A percentile compares a stretch with the other conserved stretches of the same genome.
Evolutionary conservation across 2,888 invertebrate species (phyloP).

Genomic region (Epinotia nisella): DNA sequence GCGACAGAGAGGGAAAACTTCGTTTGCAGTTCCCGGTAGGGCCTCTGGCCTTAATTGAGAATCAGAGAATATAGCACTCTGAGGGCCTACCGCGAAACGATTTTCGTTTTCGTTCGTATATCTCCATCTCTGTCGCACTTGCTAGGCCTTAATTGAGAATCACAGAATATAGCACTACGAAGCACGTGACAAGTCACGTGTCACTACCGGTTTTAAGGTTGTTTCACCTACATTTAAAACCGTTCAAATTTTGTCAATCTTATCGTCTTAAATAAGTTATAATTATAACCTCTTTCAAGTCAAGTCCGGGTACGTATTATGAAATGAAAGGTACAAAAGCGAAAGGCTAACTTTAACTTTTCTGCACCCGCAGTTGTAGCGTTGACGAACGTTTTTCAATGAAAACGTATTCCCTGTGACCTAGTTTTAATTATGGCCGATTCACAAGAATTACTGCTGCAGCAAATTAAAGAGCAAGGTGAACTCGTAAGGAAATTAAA

Average conservation of each 20-base stretch:
- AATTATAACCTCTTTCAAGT: constrained; percentile 42
- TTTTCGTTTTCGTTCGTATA: too few species aligned
- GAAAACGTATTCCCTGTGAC: constrained; percentile 46
- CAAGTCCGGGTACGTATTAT: constrained; percentile 27
- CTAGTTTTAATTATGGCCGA: constrained; percentile 65
- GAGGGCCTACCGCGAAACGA: too few species aligned
- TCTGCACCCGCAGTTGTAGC: constrained; percentile 62
- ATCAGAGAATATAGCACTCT: too few species aligned
- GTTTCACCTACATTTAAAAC: constrained; percentile 19
- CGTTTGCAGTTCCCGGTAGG: too few species aligned
- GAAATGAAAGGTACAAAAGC: constrained; percentile 66
- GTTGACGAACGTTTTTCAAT: constrained; percentile 56
- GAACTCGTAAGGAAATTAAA: constrained; percentile 93
- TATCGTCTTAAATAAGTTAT: neutral
- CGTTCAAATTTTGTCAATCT: neutral
- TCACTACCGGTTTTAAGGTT: neutral
- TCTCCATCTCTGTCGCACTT: too few species aligned
- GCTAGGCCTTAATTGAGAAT: too few species aligned
- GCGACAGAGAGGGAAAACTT: too few species aligned
- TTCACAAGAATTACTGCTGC: constrained; percentile 66
- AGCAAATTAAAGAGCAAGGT: constrained; percentile 87
- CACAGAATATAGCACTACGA: neutral
- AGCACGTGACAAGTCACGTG: constrained; percentile 5
- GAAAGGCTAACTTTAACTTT: constrained; percentile 58
- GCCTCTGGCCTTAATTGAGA: too few species aligned